Evolutionary conservation across 1,140 invertebrate species (phyloP).

Genomic region (Ceratina japonica): DNA sequence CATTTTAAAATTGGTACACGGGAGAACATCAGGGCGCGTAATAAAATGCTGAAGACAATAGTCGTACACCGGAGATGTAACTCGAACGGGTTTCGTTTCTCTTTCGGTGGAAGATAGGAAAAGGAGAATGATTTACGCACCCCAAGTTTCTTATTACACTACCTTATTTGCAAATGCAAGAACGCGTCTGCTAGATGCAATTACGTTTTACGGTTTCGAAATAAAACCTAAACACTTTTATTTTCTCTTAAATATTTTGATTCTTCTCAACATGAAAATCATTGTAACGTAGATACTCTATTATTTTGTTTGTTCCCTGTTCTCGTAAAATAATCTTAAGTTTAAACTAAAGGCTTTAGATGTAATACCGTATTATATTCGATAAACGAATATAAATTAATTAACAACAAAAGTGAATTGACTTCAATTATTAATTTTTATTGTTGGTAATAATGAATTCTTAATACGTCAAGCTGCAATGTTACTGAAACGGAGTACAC

Average conservation of each 20-base stretch:
- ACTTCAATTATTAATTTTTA: no score
- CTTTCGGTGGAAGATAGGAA: background rate
- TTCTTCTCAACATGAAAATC: no score
- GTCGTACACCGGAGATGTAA: background rate
- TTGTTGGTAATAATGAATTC: no score
- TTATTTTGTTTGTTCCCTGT: no score
- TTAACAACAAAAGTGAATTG: no score
- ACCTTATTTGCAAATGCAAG: background rate
- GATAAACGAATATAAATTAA: no score
- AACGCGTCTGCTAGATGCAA: background rate
- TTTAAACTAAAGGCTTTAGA: no score
- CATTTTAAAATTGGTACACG: constrained; percentile 19
- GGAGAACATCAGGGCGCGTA: background rate
- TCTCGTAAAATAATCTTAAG: no score
- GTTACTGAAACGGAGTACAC: no score
- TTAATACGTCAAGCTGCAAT: no score
- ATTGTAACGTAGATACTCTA: no score
- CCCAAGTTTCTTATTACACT: background rate
- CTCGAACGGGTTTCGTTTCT: background rate
- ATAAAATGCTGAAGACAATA: constrained; percentile 23
- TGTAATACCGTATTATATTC: no score
- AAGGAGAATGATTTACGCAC: constrained; percentile 1
- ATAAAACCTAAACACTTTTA: background rate
- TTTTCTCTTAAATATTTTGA: background rate
- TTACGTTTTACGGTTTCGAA: background rate